Evolutionary conservation across 2,113 vertebrate species (phyloP), one percentile per base, ranked within the genome.

Genomic region (Actenoides lindsayi): DNA sequence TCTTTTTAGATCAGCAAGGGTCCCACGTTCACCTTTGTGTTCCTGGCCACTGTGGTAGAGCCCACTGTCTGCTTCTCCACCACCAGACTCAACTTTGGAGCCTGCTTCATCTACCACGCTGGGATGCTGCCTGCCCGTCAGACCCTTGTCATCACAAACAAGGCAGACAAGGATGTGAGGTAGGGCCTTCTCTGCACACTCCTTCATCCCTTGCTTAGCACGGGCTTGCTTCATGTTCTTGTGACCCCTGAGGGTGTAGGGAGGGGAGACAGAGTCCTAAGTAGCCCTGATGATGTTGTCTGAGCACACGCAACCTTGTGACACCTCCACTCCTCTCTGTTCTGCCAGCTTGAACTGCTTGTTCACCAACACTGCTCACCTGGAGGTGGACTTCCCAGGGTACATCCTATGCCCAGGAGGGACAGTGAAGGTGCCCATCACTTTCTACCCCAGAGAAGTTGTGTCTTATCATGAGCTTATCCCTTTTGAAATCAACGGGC

Each of bases 21-120:
- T 2, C 98, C 98, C 13, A 95, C 76, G 0, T 98, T 98, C 39
- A 90, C 10, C 6, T 98, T 99, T 16, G 10, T 56, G 18, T 68
- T 99, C 44, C 88, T 70, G 48, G 99, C 98, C 56, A 96, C 83
- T 1, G 98, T 97, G 7, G 82, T 98, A 42, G 91, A 95, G 39
- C 98, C 98, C 0, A 93, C 96, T 7, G 30, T 99, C 57, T 97
- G 98, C 44, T 99, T 99, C 96, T 99, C 99, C 71, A 98, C 98
- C 94, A 98, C 97, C 80, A 98, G 96, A 87, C 95, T 98, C 91
- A 98, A 99, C 97, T 99, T 99, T 94, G 99, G 99, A 50, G 97
- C 95, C 87, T 98, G 98, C 85, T 99, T 99, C 75, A 96, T 98
- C 89, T 98, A 97, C 93, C 94, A 85, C 5, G 94, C 97, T 5